Percentiles rank a stretch among this genome's conserved stretches.
Conservation (phyloP, 2,888 invertebrate genomes). For the Xanthorhoe spadicearia region DNA sequence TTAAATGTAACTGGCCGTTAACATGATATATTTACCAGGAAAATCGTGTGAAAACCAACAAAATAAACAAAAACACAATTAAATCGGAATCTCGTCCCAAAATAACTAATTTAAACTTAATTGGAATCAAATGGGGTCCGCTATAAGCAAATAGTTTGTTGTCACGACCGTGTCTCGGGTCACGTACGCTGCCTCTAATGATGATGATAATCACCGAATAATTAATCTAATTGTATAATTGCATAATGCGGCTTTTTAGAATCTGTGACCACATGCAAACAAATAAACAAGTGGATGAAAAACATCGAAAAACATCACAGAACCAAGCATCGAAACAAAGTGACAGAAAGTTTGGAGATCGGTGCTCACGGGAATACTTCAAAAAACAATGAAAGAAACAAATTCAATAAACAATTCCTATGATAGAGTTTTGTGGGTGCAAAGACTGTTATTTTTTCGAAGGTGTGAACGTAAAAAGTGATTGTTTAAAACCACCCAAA, state of each 20-base stretch:
- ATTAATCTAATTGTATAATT: slow-evolving; percentile 20
- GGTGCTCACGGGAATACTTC: too few relatives aligned
- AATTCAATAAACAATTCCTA: too few relatives aligned
- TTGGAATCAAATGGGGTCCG: slow-evolving; percentile 54
- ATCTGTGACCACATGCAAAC: background rate
- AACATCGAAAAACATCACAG: too few relatives aligned
- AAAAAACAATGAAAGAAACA: too few relatives aligned
- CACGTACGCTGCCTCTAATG: slow-evolving; percentile 56
- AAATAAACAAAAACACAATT: slow-evolving; percentile 35
- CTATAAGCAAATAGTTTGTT: slow-evolving; percentile 69
- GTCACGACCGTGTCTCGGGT: slow-evolving; percentile 53
- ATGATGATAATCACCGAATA: slow-evolving; percentile 3
- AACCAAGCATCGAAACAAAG: too few relatives aligned
- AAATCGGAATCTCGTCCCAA: slow-evolving; percentile 45
- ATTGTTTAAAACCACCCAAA: slow-evolving; percentile 18
- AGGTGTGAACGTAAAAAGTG: background rate
- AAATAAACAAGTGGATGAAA: too few relatives aligned
- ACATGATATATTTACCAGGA: background rate
- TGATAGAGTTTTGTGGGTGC: too few relatives aligned
- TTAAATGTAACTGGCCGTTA: too few relatives aligned
- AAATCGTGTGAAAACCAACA: slow-evolving; percentile 16
- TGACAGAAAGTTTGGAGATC: too few relatives aligned
- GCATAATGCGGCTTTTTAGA: slow-evolving; percentile 11
- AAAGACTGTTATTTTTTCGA: too few relatives aligned
- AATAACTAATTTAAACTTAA: slow-evolving; percentile 56